phyloP scores from a whole-genome alignment of 2,797 vertebrate species.

The Rhyacichthys aspro region DNA sequence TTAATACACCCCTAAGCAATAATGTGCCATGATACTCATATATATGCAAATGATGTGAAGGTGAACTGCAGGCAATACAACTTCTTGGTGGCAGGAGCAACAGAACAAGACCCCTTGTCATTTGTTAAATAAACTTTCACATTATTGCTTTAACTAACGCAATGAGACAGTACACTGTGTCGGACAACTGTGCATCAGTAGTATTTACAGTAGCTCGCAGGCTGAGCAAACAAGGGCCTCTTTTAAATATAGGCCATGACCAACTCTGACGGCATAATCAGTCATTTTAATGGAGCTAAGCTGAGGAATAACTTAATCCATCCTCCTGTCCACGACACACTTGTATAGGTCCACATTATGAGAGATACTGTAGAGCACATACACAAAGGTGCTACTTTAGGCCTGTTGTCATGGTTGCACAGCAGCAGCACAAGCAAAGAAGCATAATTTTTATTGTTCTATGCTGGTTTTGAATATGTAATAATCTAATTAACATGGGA shows the following conservation, averaged over 20 bases:
- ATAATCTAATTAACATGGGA: no score
- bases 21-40: slow-evolving; percentile 55
- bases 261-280: slow-evolving; percentile 65
- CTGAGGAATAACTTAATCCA: slow-evolving; percentile 70
- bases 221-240: slow-evolving; percentile 56
- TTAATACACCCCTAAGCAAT: slow-evolving; percentile 54
- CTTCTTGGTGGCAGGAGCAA: slow-evolving; percentile 32
- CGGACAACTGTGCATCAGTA: slow-evolving; percentile 55
- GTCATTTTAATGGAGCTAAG: slow-evolving; percentile 76
- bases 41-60: slow-evolving; percentile 68
- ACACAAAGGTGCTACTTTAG: not conserved
- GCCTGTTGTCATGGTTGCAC: slow-evolving; percentile 55
- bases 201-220: slow-evolving; percentile 59
- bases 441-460: no score
- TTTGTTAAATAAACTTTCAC: slow-evolving; percentile 50
- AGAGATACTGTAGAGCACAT: not conserved
- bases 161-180: slow-evolving; percentile 47
- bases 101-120: slow-evolving; percentile 35
- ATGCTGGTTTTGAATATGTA: no score
- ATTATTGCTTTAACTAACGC: slow-evolving; percentile 49
- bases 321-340: slow-evolving; percentile 29
- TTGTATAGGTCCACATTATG: not conserved
- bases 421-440: no score
- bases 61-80: slow-evolving; percentile 34
- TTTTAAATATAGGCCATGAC: slow-evolving; percentile 74